Conservation (phyloP, 2,888 invertebrate genomes). For the Listrodromus nycthemerus region DNA sequence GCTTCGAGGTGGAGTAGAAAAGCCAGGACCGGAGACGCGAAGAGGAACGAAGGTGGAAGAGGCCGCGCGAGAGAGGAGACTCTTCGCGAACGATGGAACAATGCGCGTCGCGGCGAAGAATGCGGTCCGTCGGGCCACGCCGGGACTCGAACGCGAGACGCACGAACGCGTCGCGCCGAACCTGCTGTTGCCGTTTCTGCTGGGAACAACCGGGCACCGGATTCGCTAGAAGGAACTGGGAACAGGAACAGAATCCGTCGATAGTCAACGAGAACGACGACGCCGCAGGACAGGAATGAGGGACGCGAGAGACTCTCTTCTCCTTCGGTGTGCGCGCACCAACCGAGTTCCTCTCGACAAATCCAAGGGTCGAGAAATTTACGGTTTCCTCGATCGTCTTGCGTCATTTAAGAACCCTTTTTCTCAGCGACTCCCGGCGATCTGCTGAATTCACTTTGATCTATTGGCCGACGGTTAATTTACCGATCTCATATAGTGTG, state of each 20-base stretch:
- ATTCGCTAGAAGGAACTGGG: slow-evolving; percentile 46
- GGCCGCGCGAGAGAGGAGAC: slow-evolving; percentile 64
- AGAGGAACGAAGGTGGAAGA: slow-evolving; percentile 61
- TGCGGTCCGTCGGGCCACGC: slow-evolving; percentile 83
- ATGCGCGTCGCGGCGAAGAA: slow-evolving; percentile 84
- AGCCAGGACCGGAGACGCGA: slow-evolving; percentile 61
- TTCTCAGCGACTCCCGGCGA: slow-evolving; percentile 2
- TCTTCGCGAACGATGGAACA: slow-evolving; percentile 75
- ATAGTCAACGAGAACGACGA: slow-evolving; percentile 26
- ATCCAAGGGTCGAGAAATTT: slow-evolving; percentile 78
- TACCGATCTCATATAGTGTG: background rate
- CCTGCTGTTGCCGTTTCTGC: slow-evolving; percentile 58
- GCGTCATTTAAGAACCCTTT: slow-evolving; percentile 72
- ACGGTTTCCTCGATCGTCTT: slow-evolving; percentile 75
- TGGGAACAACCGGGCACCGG: slow-evolving; percentile 24
- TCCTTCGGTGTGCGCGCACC: slow-evolving; percentile 40
- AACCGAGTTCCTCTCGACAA: slow-evolving; percentile 75
- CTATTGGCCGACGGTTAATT: slow-evolving; percentile 7
- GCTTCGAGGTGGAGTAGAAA: slow-evolving; percentile 60
- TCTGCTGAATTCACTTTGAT: slow-evolving; percentile 12
- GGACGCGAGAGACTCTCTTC: slow-evolving; percentile 35
- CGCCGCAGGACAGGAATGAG: slow-evolving; percentile 11
- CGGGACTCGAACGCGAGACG: slow-evolving; percentile 56
- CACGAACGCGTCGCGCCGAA: slow-evolving; percentile 64
- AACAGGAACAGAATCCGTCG: slow-evolving; percentile 58